Conservation (phyloP, 1,140 invertebrate species). For the Pogonognathellus flavescens region DNA sequence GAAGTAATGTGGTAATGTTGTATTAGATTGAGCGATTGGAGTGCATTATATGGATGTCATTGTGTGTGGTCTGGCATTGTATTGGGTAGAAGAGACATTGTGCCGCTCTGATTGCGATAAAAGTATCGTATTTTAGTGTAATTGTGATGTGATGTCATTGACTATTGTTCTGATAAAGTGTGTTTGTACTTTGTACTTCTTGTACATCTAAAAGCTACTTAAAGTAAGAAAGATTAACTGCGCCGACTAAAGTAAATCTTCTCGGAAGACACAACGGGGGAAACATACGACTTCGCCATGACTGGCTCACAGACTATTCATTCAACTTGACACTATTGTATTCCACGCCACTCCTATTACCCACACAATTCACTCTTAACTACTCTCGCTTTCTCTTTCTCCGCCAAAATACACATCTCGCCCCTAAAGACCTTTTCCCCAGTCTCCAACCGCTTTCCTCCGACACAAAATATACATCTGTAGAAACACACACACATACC, state of each 20-base stretch:
- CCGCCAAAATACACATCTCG: too few species aligned
- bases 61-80: not conserved
- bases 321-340: constrained; percentile 27
- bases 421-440: too few species aligned
- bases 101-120: constrained; percentile 26
- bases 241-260: constrained; percentile 24
- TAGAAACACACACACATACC: too few species aligned
- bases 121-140: constrained; percentile 16
- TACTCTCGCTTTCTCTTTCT: too few species aligned
- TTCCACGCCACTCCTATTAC: not conserved
- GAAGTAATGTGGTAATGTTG: not conserved
- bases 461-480: too few species aligned
- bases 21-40: not conserved
- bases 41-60: not conserved
- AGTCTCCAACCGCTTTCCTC: too few species aligned
- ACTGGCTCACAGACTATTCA: constrained; percentile 22
- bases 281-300: constrained; percentile 27
- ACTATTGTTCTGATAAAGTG: constrained; percentile 23
- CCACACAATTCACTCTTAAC: too few species aligned
- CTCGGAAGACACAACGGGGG: constrained; percentile 10
- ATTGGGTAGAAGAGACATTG: not conserved
- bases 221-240: constrained; percentile 6
- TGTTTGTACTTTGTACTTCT: not conserved
- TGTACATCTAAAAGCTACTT: constrained; percentile 20
- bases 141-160: constrained; percentile 39